Percentiles rank a stretch among this genome's conserved stretches.
Conservation (phyloP, 2,113 vertebrate species). For the Corydoras sp. region DNA sequence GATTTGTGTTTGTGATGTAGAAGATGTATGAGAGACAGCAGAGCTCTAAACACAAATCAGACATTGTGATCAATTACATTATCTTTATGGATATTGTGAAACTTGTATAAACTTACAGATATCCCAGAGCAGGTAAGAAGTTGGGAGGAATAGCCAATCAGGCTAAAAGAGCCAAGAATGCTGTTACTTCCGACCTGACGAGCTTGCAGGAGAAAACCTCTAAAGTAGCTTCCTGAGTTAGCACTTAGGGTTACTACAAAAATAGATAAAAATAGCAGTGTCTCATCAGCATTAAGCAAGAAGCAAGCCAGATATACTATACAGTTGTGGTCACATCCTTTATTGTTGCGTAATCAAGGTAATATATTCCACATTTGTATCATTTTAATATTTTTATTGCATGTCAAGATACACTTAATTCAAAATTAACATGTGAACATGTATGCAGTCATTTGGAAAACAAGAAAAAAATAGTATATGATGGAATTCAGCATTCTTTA, state of each 20-base stretch:
- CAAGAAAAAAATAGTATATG: too few relatives aligned
- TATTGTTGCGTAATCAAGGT: neutral
- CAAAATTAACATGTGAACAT: too few relatives aligned
- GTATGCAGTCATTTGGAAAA: too few relatives aligned
- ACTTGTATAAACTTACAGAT: constrained; percentile 46
- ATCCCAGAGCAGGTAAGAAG: constrained; percentile 46
- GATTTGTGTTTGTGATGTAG: constrained; percentile 46
- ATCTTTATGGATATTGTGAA: neutral
- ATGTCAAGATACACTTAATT: too few relatives aligned
- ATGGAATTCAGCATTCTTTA: too few relatives aligned
- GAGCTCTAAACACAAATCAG: constrained; percentile 59
- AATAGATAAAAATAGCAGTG: neutral
- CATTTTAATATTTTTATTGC: too few relatives aligned
- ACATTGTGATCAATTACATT: neutral
- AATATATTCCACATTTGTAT: too few relatives aligned
- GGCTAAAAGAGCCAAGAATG: constrained; percentile 54
- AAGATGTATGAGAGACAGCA: constrained; percentile 63
- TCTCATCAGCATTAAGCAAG: neutral
- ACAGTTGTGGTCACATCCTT: neutral
- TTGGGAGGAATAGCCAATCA: neutral
- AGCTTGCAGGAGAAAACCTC: constrained; percentile 65
- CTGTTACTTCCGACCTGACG: constrained; percentile 29
- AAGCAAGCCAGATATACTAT: too few relatives aligned
- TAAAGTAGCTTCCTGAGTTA: constrained; percentile 36
- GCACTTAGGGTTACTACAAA: constrained; percentile 53